Percentiles rank a stretch among this genome's conserved stretches.
Conservation (phyloP, 1,140 invertebrate species). For the Lepidotrigona ventralis region DNA sequence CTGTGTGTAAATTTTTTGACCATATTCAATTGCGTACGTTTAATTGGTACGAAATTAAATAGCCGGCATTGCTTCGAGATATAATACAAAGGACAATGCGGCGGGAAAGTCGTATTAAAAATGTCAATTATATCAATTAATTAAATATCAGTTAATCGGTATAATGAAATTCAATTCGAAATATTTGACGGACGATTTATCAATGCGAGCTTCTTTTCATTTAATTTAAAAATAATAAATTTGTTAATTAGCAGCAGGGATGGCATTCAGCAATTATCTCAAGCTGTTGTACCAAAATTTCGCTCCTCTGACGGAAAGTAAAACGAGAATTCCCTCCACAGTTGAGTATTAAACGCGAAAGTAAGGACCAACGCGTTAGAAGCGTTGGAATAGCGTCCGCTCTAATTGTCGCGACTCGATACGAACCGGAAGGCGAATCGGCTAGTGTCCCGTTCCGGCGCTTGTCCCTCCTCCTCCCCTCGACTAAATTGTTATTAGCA, state of each 20-base stretch:
- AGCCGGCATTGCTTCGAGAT: not conserved
- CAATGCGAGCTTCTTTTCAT: no score
- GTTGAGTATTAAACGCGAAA: not conserved
- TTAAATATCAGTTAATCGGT: no score
- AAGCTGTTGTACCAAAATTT: not conserved
- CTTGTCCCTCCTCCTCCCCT: no score
- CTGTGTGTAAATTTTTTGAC: not conserved
- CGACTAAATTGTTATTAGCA: slow-evolving; percentile 18
- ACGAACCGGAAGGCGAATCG: no score
- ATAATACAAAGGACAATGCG: not conserved
- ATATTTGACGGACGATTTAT: no score
- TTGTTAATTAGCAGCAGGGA: no score
- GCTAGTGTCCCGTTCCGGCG: not conserved
- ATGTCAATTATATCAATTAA: no score
- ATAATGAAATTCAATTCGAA: no score
- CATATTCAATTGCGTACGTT: no score
- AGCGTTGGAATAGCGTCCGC: no score
- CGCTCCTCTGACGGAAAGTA: not conserved
- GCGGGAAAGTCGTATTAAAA: not conserved
- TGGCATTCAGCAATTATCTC: not conserved
- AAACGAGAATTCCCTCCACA: not conserved
- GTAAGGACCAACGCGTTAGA: not conserved
- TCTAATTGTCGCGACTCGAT: not conserved
- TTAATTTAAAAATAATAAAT: no score
- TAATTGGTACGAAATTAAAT: not conserved